A percentile compares a stretch with the other conserved stretches of the same genome.
Conservation (phyloP, 2,888 invertebrate genomes). For the Pardosa pseudoannulata region DNA sequence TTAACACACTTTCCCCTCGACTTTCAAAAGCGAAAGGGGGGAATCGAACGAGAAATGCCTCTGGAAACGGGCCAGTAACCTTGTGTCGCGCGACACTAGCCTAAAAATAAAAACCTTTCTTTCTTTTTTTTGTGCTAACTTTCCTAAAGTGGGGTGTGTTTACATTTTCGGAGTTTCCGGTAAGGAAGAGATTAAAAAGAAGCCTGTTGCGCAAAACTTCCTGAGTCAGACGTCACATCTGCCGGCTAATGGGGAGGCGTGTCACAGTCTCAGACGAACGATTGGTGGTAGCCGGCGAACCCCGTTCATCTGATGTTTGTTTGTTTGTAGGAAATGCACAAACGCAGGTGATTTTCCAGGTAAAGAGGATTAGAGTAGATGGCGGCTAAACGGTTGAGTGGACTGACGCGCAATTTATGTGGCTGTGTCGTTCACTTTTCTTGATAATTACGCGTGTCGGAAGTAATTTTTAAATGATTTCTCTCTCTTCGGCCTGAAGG, state of each 20-base stretch:
- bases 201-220: not conserved
- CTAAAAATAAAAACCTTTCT: slow-evolving; percentile 15
- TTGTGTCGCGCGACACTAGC: not conserved
- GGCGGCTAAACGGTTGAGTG: no score
- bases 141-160: not conserved
- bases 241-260: not conserved
- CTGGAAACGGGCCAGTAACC: slow-evolving; percentile 3
- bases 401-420: no score
- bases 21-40: not conserved
- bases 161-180: not conserved
- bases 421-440: no score
- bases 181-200: not conserved
- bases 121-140: no score
- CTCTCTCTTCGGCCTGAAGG: no score
- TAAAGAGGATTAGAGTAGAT: not conserved
- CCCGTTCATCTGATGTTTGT: not conserved
- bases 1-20: not conserved
- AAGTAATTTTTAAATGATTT: no score
- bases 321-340: not conserved
- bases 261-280: not conserved
- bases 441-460: no score
- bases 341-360: not conserved
- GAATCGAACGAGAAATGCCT: not conserved
- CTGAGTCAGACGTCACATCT: not conserved
- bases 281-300: not conserved